Conservation (phyloP, 2,113 vertebrate genomes). For the Campylomormyrus numenius region DNA sequence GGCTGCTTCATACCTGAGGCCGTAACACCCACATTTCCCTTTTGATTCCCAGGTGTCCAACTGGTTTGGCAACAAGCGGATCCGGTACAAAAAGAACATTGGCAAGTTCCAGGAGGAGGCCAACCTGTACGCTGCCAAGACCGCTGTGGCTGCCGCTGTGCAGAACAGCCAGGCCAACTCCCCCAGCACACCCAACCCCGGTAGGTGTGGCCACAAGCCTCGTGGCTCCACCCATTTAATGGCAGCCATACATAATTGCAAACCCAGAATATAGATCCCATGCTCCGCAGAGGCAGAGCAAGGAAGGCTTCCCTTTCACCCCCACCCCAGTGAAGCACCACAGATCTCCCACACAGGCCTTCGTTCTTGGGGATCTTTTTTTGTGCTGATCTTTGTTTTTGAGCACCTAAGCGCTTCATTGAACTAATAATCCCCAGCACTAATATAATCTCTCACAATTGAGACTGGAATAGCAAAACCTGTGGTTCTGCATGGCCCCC, state of each 20-base stretch:
- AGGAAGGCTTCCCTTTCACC: background rate
- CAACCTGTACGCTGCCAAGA: slow-evolving; percentile 81
- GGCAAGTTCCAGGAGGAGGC: slow-evolving; percentile 87
- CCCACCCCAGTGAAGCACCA: background rate
- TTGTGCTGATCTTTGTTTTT: background rate
- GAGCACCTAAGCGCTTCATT: background rate
- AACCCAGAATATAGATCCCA: background rate
- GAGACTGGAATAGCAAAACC: background rate
- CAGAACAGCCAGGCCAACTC: slow-evolving; percentile 83
- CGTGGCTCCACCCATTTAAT: background rate
- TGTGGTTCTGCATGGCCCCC: background rate
- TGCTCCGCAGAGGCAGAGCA: background rate
- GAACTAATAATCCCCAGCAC: background rate
- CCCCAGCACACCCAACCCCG: slow-evolving; percentile 78
- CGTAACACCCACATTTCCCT: background rate
- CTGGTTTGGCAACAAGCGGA: slow-evolving; percentile 87
- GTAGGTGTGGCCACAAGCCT: slow-evolving; percentile 48
- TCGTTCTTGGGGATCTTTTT: background rate
- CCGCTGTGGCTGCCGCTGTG: slow-evolving; percentile 74
- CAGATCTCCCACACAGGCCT: background rate
- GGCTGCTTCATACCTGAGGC: background rate
- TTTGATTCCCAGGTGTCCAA: slow-evolving; percentile 69
- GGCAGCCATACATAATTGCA: background rate
- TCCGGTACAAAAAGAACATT: slow-evolving; percentile 87
- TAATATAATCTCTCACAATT: background rate